Conservation (phyloP, 1,140 invertebrate species). For the Hycleus phaleratus region DNA sequence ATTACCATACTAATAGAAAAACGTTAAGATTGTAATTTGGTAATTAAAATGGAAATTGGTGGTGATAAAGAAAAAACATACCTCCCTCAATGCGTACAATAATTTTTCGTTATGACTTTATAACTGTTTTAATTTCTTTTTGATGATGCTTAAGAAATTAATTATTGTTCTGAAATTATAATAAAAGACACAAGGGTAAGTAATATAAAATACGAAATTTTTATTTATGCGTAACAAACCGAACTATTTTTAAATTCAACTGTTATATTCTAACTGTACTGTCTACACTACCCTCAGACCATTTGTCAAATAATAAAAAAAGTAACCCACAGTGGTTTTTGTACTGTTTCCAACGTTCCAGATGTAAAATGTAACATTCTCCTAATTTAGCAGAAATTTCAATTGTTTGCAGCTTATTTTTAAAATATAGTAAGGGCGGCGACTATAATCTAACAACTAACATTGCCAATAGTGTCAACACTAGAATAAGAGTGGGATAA, state of each 20-base stretch:
- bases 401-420: slow-evolving; percentile 16
- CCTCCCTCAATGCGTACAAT: slow-evolving; percentile 23
- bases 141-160: slow-evolving; percentile 29
- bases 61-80: slow-evolving; percentile 26
- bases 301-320: slow-evolving; percentile 26
- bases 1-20: slow-evolving; percentile 27
- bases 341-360: slow-evolving; percentile 19
- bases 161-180: slow-evolving; percentile 28
- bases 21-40: slow-evolving; percentile 25
- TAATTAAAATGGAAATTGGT: slow-evolving; percentile 29
- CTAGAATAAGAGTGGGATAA: too few species aligned
- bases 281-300: slow-evolving; percentile 23
- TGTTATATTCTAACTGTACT: slow-evolving; percentile 1
- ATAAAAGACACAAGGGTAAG: slow-evolving; percentile 16
- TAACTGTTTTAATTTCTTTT: slow-evolving; percentile 30
- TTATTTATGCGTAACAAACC: slow-evolving; percentile 21
- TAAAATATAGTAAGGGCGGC: slow-evolving; percentile 11
- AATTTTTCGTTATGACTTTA: slow-evolving; percentile 28
- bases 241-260: slow-evolving; percentile 29
- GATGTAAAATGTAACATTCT: slow-evolving; percentile 23
- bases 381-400: slow-evolving; percentile 21
- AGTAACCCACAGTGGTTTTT: slow-evolving; percentile 19
- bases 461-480: slow-evolving; percentile 6
- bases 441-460: slow-evolving; percentile 3
- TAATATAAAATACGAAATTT: slow-evolving; percentile 15